Conservation (phyloP, 2,888 invertebrate species). For the Netelia virgata region DNA sequence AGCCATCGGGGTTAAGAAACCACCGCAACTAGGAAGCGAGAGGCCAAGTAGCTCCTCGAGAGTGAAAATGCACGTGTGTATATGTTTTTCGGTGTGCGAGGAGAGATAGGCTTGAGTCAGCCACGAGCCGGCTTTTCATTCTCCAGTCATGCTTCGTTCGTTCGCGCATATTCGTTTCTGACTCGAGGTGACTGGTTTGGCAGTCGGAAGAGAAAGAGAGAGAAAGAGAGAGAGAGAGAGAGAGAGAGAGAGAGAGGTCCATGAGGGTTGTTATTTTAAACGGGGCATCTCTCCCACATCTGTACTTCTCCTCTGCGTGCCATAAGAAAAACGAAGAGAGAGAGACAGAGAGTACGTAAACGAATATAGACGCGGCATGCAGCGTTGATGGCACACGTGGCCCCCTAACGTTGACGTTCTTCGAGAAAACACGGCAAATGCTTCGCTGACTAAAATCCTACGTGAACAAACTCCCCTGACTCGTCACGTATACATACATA, state of each 20-base stretch:
- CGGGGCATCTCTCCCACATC: conserved; percentile 67
- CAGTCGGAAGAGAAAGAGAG: conserved; percentile 21
- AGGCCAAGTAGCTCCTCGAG: conserved; percentile 11
- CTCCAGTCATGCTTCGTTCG: conserved; percentile 52
- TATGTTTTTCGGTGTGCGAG: conserved; percentile 1
- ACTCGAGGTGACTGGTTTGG: conserved; percentile 18
- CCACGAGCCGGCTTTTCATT: conserved; percentile 52
- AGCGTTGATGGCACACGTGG: conserved; percentile 53
- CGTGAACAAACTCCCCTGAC: conserved; percentile 31
- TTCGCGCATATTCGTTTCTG: conserved; percentile 37
- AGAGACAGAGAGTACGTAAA: conserved; percentile 46
- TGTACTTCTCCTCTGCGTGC: conserved; percentile 52
- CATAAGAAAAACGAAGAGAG: conserved; percentile 53
- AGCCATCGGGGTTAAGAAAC: not conserved
- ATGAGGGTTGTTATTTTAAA: conserved; percentile 72
- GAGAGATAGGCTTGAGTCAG: conserved; percentile 44
- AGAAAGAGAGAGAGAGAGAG: conserved; percentile 21
- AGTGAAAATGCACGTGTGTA: not conserved
- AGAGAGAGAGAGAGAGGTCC: conserved; percentile 31
- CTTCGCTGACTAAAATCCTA: conserved; percentile 39
- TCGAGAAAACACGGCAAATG: conserved; percentile 53
- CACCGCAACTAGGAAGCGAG: conserved; percentile 39
- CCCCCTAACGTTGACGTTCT: conserved; percentile 51
- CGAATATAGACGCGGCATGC: conserved; percentile 63
- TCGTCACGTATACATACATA: not conserved